Evolutionary conservation across 1,140 invertebrate species (phyloP).

Genomic region (Lasaia peninsularis): DNA sequence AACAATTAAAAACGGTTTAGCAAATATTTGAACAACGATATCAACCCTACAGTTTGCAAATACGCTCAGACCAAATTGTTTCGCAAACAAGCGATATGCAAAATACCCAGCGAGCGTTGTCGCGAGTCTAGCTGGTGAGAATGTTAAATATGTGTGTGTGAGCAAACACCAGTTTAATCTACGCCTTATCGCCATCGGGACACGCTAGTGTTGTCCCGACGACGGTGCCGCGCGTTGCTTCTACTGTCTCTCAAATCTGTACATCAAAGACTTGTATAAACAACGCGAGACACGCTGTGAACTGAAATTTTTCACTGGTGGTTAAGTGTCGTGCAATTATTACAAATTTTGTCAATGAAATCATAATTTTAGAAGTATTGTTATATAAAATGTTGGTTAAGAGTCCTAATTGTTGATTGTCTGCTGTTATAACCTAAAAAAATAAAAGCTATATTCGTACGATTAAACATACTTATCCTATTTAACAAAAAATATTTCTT

Average conservation of each 20-base stretch:
- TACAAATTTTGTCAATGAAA: too few species aligned
- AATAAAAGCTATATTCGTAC: too few species aligned
- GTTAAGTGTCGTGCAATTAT: too few species aligned
- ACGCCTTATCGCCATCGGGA: slow-evolving; percentile 53
- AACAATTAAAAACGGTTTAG: slow-evolving; percentile 5
- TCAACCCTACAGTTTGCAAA: slow-evolving; percentile 28
- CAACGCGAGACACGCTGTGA: neutral
- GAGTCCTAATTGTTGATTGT: too few species aligned
- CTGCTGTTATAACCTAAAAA: too few species aligned
- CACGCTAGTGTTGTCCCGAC: slow-evolving; percentile 30
- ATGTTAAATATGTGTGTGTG: slow-evolving; percentile 67
- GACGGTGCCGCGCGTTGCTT: slow-evolving; percentile 21
- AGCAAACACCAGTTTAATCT: slow-evolving; percentile 68
- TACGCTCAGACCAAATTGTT: slow-evolving; percentile 55
- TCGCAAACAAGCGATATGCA: slow-evolving; percentile 61
- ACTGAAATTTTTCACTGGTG: too few species aligned
- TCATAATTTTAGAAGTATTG: too few species aligned
- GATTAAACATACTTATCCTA: too few species aligned
- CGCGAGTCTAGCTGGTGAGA: slow-evolving; percentile 51
- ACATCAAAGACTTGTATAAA: neutral
- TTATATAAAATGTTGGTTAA: too few species aligned
- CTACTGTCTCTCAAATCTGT: slow-evolving; percentile 16
- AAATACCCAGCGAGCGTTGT: slow-evolving; percentile 55
- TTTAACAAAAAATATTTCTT: too few species aligned
- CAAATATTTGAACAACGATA: slow-evolving; percentile 26